Conservation (phyloP, 2,888 invertebrate genomes). For the Philopedon plagiatum region DNA sequence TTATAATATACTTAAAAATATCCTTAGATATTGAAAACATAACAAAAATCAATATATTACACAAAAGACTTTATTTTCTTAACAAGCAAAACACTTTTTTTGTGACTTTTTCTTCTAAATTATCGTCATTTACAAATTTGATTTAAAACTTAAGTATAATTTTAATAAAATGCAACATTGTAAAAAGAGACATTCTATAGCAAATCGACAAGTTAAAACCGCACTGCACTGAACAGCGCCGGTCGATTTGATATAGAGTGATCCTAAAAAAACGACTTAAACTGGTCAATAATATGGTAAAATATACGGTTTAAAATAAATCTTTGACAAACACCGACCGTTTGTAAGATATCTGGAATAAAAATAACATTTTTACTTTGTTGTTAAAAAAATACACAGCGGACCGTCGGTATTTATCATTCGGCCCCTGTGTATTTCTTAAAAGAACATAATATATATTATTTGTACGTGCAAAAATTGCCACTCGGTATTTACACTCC, state of each 20-base stretch:
- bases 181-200: neutral
- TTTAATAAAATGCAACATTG: neutral
- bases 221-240: no score
- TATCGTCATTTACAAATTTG: neutral
- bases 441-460: neutral
- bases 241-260: neutral
- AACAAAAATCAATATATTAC: constrained; percentile 21
- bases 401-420: neutral
- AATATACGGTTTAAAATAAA: neutral
- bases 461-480: constrained; percentile 1
- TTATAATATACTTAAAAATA: constrained; percentile 10
- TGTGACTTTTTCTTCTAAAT: constrained; percentile 2
- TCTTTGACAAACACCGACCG: neutral
- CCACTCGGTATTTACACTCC: constrained; percentile 1
- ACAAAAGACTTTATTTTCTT: constrained; percentile 1
- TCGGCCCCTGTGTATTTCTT: constrained; percentile 7
- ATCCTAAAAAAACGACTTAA: neutral
- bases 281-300: neutral
- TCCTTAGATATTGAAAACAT: constrained; percentile 16
- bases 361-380: neutral
- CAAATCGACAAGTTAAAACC: no score
- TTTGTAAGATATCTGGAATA: neutral
- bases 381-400: neutral
- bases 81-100: neutral
- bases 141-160: neutral